Evolutionary conservation across 2,797 vertebrate genomes (phyloP).

Genomic region (Myripristis murdjan): DNA sequence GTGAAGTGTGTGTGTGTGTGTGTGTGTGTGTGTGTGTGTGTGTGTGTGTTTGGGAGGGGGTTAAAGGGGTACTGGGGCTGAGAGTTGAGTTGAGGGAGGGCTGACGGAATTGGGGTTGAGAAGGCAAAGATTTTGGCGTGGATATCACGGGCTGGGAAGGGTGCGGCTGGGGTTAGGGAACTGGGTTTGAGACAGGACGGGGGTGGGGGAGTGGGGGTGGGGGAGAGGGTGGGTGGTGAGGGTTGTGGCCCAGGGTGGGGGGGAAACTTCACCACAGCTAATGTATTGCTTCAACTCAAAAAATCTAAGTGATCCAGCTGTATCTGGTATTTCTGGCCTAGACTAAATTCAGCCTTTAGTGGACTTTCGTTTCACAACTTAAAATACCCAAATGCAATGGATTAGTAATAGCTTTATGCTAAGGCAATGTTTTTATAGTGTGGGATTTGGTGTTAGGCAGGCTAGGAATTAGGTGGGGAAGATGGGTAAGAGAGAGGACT

Average conservation of each 20-base stretch:
- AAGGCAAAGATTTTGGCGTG: neutral
- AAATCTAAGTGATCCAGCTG: neutral
- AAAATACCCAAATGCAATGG: constrained; percentile 33
- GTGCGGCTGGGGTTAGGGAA: constrained; percentile 14
- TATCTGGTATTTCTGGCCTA: constrained; percentile 6
- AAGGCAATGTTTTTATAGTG: constrained; percentile 51
- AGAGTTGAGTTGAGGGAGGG: constrained; percentile 22
- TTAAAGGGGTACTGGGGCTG: constrained; percentile 1
- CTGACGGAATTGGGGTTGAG: constrained; percentile 1
- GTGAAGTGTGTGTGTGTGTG: constrained; percentile 41
- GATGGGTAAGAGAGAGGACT: constrained; percentile 24
- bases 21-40: constrained; percentile 4
- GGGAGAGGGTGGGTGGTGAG: too few relatives aligned
- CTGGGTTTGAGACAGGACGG: constrained; percentile 20
- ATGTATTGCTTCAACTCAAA: neutral
- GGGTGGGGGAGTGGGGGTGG: too few relatives aligned
- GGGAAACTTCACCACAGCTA: constrained; percentile 8
- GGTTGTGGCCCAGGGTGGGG: neutral
- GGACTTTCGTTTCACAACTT: constrained; percentile 20
- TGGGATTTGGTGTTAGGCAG: constrained; percentile 36
- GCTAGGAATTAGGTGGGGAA: constrained; percentile 37
- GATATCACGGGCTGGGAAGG: neutral
- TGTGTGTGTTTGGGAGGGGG: constrained; percentile 29
- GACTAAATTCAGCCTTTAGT: constrained; percentile 9
- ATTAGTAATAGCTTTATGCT: constrained; percentile 20